Conservation (phyloP, 2,888 invertebrate genomes). For the Molorchus minor region DNA sequence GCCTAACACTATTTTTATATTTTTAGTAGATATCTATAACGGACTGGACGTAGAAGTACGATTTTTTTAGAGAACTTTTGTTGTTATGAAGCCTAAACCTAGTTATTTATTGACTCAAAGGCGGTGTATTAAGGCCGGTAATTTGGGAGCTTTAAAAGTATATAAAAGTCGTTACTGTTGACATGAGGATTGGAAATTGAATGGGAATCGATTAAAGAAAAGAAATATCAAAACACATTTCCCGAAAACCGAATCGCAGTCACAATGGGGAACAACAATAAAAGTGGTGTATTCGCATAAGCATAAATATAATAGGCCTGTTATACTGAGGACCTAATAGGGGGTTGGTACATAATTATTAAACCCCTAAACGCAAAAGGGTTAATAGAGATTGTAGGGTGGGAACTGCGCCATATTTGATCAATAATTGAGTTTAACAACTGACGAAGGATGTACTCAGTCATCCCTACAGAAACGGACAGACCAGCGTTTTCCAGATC, state of each 20-base stretch:
- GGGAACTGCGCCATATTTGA: constrained; percentile 64
- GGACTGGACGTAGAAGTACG: too few species aligned
- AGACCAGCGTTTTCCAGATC: constrained; percentile 46
- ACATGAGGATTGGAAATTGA: constrained; percentile 34
- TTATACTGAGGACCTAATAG: constrained; percentile 61
- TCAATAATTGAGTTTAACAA: constrained; percentile 65
- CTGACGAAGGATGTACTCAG: constrained; percentile 61
- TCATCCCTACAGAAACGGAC: constrained; percentile 54
- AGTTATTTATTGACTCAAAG: too few species aligned
- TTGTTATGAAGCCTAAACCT: too few species aligned
- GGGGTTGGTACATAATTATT: constrained; percentile 63
- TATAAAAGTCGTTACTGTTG: constrained; percentile 18
- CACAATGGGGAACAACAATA: constrained; percentile 48
- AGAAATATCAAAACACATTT: constrained; percentile 51
- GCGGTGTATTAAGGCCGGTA: too few species aligned
- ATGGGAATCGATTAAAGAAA: constrained; percentile 49
- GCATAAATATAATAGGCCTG: constrained; percentile 60
- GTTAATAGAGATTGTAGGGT: constrained; percentile 62
- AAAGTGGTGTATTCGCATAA: constrained; percentile 54
- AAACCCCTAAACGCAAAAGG: constrained; percentile 62
- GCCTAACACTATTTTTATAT: too few species aligned
- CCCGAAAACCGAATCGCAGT: constrained; percentile 46
- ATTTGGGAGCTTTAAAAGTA: too few species aligned
- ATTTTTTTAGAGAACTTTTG: too few species aligned
- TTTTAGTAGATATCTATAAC: too few species aligned